Evolutionary conservation across 2,113 vertebrate genomes (phyloP).

Genomic region (Nycticryphes semicollaris): DNA sequence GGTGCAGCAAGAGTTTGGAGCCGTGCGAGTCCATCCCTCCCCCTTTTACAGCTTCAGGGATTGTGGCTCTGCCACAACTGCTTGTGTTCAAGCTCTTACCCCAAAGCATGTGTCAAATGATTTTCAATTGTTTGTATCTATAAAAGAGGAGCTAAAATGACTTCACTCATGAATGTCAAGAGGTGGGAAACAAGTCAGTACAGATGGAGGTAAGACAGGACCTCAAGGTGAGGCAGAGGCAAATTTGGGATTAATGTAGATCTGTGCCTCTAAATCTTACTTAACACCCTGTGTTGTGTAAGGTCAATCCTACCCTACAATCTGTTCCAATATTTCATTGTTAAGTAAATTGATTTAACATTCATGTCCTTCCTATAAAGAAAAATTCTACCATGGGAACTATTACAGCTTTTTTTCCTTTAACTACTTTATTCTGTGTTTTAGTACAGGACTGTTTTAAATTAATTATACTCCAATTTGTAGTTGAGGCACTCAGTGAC

Average conservation of each 20-base stretch:
- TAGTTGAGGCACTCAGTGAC: background rate
- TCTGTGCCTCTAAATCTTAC: background rate
- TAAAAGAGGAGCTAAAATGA: background rate
- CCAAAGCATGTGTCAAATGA: rapidly evolving
- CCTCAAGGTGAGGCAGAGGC: background rate
- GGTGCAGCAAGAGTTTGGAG: rapidly evolving
- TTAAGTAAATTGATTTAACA: background rate
- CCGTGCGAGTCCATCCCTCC: background rate
- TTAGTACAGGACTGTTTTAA: slow-evolving; percentile 34
- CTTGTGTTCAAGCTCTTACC: background rate
- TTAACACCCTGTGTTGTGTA: background rate
- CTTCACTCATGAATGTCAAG: background rate
- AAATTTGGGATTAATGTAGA: background rate
- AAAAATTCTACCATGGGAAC: background rate
- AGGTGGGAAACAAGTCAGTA: background rate
- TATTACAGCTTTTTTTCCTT: slow-evolving; percentile 42
- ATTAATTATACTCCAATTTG: slow-evolving; percentile 59
- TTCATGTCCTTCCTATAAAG: background rate
- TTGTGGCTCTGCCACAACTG: background rate
- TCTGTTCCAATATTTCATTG: background rate
- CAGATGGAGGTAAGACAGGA: background rate
- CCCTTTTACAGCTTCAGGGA: background rate
- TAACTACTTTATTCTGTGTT: slow-evolving; percentile 5
- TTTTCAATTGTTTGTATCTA: background rate
- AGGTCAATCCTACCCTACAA: background rate